Evolutionary conservation across 2,888 invertebrate species (phyloP), one percentile per base, ranked within the genome.

Genomic region (Yponomeuta plumbellus): DNA sequence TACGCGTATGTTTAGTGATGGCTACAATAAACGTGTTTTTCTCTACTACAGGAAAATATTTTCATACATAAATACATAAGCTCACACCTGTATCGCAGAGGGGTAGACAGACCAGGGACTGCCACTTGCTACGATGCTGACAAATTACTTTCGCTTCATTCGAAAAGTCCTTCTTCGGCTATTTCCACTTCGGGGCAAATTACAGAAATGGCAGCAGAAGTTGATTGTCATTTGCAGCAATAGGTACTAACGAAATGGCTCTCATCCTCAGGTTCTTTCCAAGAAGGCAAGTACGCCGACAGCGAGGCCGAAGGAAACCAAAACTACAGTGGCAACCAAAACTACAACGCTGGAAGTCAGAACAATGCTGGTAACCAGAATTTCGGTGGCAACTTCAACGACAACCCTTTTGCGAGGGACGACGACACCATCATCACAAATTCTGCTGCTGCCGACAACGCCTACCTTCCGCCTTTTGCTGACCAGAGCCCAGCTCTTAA

Each of bases 221-320:
- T n/a, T n/a, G n/a, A n/a, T n/a, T n/a, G n/a, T n/a, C n/a, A n/a
- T n/a, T n/a, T n/a, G n/a, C n/a, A n/a, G n/a, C n/a, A n/a, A n/a
- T 39, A 39, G 5, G 11, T 39, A 52, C 13, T 52, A 13, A 52
- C 5, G 17, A 17, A 4, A 17, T 52, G 44, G 2, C 58, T 22
- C 66, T 69, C 65, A 13, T 6, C 39, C 69, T 4, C 76, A 89
- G 90, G 89, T 22, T 82, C 84, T 0, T 90, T 89, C 79, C 83
- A 76, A 66, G 85, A 83, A 69, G 81, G 70, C 21, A 89, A 88
- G 76, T 89, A 85, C 68, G 69, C 40, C 17, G 17, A 63, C 63
- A 61, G 70, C 5, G 73, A 70, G 34, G 75, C 17, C 1, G 63
- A 73, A 68, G 74, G 71, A 21, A 59, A 59, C 59, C 59, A 22